phyloP scores from a whole-genome alignment of 2,113 vertebrate species.

The Lonchura striata region DNA sequence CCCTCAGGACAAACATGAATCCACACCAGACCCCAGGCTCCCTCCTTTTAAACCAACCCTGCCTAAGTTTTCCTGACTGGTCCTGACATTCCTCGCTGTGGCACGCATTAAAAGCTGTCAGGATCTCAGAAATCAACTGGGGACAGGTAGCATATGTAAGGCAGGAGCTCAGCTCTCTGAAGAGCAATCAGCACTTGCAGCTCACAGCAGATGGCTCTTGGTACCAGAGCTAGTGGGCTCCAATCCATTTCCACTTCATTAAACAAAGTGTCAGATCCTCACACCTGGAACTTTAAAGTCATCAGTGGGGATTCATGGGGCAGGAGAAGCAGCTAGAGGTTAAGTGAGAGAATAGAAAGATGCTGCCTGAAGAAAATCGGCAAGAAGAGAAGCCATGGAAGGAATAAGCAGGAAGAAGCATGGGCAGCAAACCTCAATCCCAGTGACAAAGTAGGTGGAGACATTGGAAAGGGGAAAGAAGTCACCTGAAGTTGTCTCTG shows the following conservation, averaged over 20 bases:
- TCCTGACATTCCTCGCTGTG: background rate
- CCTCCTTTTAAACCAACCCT: background rate
- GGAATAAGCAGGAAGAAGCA: background rate
- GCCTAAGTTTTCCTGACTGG: background rate
- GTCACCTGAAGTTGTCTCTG: fast-evolving
- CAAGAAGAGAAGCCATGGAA: background rate
- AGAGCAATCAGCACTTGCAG: background rate
- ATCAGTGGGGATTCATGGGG: background rate
- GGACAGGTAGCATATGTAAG: background rate
- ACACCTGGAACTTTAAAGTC: background rate
- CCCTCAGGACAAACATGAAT: background rate
- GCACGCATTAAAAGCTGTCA: conserved; percentile 15
- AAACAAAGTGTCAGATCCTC: background rate
- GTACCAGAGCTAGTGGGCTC: background rate
- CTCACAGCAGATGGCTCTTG: conserved; percentile 28
- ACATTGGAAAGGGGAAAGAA: background rate
- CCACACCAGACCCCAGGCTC: background rate
- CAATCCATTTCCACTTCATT: background rate
- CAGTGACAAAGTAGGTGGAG: background rate
- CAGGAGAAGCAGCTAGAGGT: background rate
- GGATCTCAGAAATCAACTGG: background rate
- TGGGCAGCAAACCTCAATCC: background rate
- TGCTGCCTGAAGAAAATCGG: background rate
- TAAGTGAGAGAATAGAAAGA: background rate
- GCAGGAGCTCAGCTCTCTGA: background rate